These are phyloP conservation scores for Nemoura dubitans DNA, from an alignment of 2,888 invertebrate genomes.

Conservation along the genomic window DNA sequence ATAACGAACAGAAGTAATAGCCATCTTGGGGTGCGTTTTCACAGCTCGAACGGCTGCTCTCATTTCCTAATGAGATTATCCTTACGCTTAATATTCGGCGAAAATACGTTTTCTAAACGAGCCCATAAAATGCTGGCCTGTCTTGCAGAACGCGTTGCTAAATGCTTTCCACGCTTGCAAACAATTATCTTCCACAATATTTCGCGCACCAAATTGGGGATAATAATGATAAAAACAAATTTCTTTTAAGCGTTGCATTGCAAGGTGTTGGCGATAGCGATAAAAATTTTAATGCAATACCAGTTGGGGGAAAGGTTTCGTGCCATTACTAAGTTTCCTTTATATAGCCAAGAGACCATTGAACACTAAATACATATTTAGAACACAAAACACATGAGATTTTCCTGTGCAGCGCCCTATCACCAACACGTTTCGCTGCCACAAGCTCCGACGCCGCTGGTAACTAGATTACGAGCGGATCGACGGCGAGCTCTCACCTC, in stretches of 20 bases:
- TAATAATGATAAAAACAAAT: not conserved
- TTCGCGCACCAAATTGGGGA: not conserved
- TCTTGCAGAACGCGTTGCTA: not conserved
- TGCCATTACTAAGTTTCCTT: not conserved
- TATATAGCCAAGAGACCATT: not conserved
- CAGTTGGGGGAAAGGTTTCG: not conserved
- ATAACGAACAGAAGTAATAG: not conserved
- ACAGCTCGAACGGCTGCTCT: not conserved
- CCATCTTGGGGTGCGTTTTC: not conserved
- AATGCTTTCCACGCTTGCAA: not conserved
- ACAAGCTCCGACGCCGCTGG: not conserved
- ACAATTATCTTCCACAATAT: not conserved
- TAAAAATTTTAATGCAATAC: not conserved
- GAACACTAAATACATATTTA: not conserved
- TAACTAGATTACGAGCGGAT: not conserved
- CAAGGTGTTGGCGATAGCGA: slow-evolving; percentile 19
- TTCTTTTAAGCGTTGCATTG: not conserved
- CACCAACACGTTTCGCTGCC: not conserved
- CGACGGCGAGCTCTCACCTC: slow-evolving; percentile 24
- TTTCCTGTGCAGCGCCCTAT: not conserved
- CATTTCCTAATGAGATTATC: not conserved
- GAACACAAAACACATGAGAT: not conserved
- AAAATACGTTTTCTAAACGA: not conserved
- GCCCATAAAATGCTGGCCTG: not conserved
- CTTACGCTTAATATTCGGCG: not conserved